Base-by-base conservation (phyloP, 2,888 invertebrate genomes). In the Tenthredo distinguenda region DNA sequence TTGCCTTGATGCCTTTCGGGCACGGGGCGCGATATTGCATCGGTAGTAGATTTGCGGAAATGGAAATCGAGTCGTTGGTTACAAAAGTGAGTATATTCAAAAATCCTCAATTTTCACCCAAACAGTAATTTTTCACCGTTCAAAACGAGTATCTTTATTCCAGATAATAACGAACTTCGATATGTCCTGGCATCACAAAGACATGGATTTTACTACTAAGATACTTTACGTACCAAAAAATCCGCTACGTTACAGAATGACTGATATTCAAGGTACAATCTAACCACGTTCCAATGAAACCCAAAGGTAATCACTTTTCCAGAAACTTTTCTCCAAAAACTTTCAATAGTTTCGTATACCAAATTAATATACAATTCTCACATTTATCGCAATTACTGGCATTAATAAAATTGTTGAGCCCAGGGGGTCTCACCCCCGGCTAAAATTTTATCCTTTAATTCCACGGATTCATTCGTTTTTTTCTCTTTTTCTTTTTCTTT, bases 181-280 rank as follows among this genome's bases (percentile, higher is more conserved):
- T 26, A 26, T 86, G n/a, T 86, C 82, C 37, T 86, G 87, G 85
- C 77, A 85, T 43, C 76, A 86, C 31, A n/a, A 26, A 43, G 87
- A 87, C 31, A 85, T 85, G 87, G 62, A 84, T n/a, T 82, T 77
- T 12, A 71, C 50, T 9, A 65, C 65, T 7, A 76, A 50, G 31
- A 85, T 85, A 34, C 26, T 86, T 12, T n/a, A 77, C 71, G 9
- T 65, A 12, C 50, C 82, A 3, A 26, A 37, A 21, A 47, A 18
- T 37, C 47, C 65, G 7, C 72, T 76, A 15, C n/a, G 21, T n/a
- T 85, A 50, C 76, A 85, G 43, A n/a, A 43, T 65, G 71, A 71
- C 40, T 6, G 79, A 85, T 12, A 31, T 82, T 65, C 15, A 82
- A 68, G 10, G 4, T 34, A 58, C n/a, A 31, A 34, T 21, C 40